Percentiles rank a stretch among this genome's conserved stretches.
These are phyloP conservation scores for Troides oblongomaculatus DNA, from an alignment of 2,888 invertebrate genomes.

Conservation along the genomic window DNA sequence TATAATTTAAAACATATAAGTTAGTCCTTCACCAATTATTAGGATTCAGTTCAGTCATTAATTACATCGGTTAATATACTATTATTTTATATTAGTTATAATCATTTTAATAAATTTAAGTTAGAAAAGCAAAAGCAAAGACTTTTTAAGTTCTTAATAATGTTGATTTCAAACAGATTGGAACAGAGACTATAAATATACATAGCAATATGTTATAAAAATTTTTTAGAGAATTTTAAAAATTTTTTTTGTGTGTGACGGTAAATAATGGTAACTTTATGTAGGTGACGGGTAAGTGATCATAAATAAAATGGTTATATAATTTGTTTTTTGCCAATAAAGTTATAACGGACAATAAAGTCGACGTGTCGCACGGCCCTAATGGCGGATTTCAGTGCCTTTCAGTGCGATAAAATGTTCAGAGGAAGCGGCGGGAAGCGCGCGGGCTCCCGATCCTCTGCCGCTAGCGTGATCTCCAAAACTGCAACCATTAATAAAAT, in stretches of 20 bases:
- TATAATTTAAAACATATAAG: no score
- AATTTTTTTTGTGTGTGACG: not conserved
- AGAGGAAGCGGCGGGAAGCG: constrained; percentile 20
- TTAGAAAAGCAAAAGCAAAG: no score
- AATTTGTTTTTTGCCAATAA: constrained; percentile 26
- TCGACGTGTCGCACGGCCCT: constrained; percentile 28
- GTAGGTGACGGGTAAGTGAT: not conserved
- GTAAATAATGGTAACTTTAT: not conserved
- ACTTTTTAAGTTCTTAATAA: no score
- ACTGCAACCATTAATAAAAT: constrained; percentile 9
- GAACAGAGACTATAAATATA: no score
- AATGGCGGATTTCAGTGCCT: constrained; percentile 23
- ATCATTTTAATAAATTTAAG: no score
- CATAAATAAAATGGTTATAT: constrained; percentile 5
- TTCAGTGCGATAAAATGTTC: constrained; percentile 31
- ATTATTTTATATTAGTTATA: no score
- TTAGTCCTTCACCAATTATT: no score
- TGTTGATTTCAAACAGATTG: no score
- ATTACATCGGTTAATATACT: no score
- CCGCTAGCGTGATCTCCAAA: constrained; percentile 27
- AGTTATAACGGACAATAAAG: constrained; percentile 29
- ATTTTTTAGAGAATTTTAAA: no score
- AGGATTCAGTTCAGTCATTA: no score
- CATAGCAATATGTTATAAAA: no score
- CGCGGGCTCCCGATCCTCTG: constrained; percentile 11